Base-by-base conservation (phyloP, 2,888 invertebrate genomes). In the Tanypteryx hageni region DNA sequence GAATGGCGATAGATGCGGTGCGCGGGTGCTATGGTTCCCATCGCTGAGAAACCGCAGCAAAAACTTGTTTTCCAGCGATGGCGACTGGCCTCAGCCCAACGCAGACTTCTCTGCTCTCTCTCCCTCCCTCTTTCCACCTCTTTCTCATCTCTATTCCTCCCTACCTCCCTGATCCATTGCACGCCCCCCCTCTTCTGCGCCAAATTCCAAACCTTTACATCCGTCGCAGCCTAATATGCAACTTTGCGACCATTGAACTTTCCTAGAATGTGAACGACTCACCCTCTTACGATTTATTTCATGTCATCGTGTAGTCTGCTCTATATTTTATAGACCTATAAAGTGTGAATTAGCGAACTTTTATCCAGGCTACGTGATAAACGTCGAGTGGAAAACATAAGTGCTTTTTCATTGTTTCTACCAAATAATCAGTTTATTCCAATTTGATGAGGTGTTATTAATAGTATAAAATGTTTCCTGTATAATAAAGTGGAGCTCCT, bases 11-110 rank as follows among this genome's bases (percentile, higher is more conserved):
- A 22, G 89, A 44, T 16, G 68, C 18, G 89, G 44, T 89, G 64
- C 89, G 64, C 89, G 89, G 89, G 89, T 89, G 89, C 89, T 64
- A 64, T 89, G 89, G 61, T 89, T 89, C 89, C 89, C 89, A 89
- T 89, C 89, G 89, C 89, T 31, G 64, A 31, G 44, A 61, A 44
- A 56, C 56, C 89, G 64, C 64, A 31, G 89, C 89, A 89, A 89
- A 89, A 89, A 89, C 64, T 89, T 89, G 89, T 89, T 89, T 89
- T 89, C 89, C 89, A 89, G 89, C 89, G 18, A 44, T 44, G 58
- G 64, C 64, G 68, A 61, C 68, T 56, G 64, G 64, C 61, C 89
- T 31, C 64, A 44, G 44, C 89, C 89, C 16, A 27, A 27, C 61
- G 61, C 86, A 86, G 61, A 61, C 86, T 64, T 64, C 64, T 2